phyloP scores from a whole-genome alignment of 53 echinoderm and acorn worm genomes.

The Holothuria scabra region DNA sequence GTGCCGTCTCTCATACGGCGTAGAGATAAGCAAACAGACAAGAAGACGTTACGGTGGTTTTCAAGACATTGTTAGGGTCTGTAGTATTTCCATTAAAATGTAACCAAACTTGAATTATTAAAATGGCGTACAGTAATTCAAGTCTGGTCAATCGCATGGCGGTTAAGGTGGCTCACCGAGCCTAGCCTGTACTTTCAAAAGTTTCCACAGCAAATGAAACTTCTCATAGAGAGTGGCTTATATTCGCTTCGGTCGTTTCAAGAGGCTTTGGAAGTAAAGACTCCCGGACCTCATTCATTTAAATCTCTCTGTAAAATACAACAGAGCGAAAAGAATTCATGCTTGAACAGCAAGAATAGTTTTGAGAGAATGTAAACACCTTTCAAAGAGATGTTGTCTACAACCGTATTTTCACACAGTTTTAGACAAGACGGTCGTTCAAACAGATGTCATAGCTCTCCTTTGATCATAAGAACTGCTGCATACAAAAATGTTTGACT shows the following conservation, averaged over 20 bases:
- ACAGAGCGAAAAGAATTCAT: not conserved
- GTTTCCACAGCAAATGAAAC: too few species aligned
- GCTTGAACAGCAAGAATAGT: not conserved
- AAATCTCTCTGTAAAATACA: not conserved
- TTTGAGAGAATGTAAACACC: not conserved
- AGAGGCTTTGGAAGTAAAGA: not conserved
- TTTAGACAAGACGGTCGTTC: not conserved
- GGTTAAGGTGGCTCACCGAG: too few species aligned
- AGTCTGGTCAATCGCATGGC: too few species aligned
- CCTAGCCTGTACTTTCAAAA: too few species aligned
- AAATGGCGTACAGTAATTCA: too few species aligned
- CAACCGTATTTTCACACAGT: slow-evolving; percentile 12
- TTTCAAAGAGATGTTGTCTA: not conserved
- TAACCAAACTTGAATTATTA: too few species aligned
- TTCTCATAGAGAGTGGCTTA: not conserved
- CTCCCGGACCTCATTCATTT: not conserved
- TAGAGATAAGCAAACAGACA: too few species aligned
- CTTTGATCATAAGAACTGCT: not conserved
- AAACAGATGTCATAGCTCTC: not conserved
- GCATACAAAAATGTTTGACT: slow-evolving; percentile 34
- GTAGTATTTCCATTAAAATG: too few species aligned
- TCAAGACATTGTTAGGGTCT: too few species aligned
- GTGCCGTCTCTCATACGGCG: too few species aligned
- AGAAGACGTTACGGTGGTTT: too few species aligned
- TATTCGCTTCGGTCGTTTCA: not conserved